Evolutionary conservation across 2,888 invertebrate genomes (phyloP).

Genomic region (Mimachlamys varia): DNA sequence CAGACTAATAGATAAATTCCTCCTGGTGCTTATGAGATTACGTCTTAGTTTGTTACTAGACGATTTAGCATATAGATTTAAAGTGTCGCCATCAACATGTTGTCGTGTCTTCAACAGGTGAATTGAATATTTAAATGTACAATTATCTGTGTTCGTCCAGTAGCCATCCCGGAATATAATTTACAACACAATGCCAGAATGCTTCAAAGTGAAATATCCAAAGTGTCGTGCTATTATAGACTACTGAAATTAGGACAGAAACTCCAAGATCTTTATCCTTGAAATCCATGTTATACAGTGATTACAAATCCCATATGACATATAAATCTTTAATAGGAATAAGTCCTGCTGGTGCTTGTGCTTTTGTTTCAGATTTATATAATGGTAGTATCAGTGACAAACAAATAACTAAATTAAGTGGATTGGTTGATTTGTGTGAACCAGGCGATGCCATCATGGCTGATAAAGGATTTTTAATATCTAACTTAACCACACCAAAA

Average conservation of each 20-base stretch:
- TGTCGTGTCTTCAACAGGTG: slow-evolving; percentile 48
- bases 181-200: slow-evolving; percentile 46
- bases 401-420: too few relatives aligned
- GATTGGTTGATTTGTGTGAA: too few relatives aligned
- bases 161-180: slow-evolving; percentile 46
- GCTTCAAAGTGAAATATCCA: slow-evolving; percentile 48
- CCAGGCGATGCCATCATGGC: too few relatives aligned
- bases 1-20: slow-evolving; percentile 53
- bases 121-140: slow-evolving; percentile 49
- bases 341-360: too few relatives aligned
- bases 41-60: slow-evolving; percentile 47
- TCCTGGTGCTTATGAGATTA: slow-evolving; percentile 47
- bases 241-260: slow-evolving; percentile 56
- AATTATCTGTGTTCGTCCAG: slow-evolving; percentile 45
- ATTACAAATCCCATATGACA: slow-evolving; percentile 46
- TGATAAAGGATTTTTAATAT: too few relatives aligned
- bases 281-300: slow-evolving; percentile 52
- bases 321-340: slow-evolving; percentile 1
- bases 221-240: slow-evolving; percentile 54
- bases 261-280: slow-evolving; percentile 46
- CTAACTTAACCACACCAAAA: too few relatives aligned
- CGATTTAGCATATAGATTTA: slow-evolving; percentile 48
- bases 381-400: too few relatives aligned
- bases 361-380: too few relatives aligned
- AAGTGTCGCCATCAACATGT: slow-evolving; percentile 47